Base-by-base conservation (phyloP, 2,113 vertebrate genomes). In the Colossoma macropomum region DNA sequence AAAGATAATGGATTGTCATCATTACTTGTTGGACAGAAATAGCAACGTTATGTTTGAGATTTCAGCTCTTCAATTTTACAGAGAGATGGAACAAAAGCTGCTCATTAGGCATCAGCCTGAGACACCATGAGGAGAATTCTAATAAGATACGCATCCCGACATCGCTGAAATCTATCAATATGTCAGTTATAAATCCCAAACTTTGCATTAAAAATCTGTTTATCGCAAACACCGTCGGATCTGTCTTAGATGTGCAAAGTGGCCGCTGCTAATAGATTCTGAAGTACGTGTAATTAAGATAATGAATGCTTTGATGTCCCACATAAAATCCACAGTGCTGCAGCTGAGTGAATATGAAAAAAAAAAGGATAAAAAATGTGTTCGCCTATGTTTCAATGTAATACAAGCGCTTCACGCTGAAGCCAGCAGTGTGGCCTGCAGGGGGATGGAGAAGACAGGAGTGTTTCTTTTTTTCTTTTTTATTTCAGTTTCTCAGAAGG, bases 221-320 rank as follows among this genome's bases (percentile, higher is more conserved):
- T 85, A 69, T 87, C 63, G 77, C 82, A 85, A 88, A 86, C 79
- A 56, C 83, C 77, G 62, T 79, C 74, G 82, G 70, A 68, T 86
- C 85, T 89, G 77, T 75, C 77, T 87, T 84, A 81, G 82, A 82
- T 86, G 89, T 90, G 83, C 90, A 90, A 84, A 77, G 89, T 89
- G 83, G 83, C 86, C 62, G 52, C 75, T 84, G 84, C 84, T 90
- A 75, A 81, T 83, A 87, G 87, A 93, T 91, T 84, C 38, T 81
- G 79, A 87, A 84, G 89, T 87, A 82, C 83, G 81, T 82, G 87
- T 91, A 93, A 92, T 93, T 92, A 92, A 89, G 88, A 90, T 92
- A 91, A 93, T 93, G 89, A 91, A 90, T 86, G 90, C 91, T 92
- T 91, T 90, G 90, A 93, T 91, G 90, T 91, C 82, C 77, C 68